These are phyloP conservation scores for Euura lappo DNA, from an alignment of 1,140 invertebrate genomes.

Conservation along the genomic window DNA sequence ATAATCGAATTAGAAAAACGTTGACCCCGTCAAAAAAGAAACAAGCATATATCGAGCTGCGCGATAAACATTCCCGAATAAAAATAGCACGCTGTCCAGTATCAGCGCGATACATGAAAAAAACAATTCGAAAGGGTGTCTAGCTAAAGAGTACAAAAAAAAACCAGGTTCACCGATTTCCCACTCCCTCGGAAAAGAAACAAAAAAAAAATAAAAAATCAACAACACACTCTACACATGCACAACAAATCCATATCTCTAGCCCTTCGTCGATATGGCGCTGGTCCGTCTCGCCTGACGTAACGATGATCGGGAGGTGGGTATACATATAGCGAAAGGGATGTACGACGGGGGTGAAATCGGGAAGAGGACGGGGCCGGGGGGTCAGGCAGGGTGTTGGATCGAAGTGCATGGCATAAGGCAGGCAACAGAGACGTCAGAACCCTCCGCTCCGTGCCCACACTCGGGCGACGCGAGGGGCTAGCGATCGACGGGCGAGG, in stretches of 20 bases:
- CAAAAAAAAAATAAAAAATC: too few species aligned
- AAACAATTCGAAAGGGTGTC: too few species aligned
- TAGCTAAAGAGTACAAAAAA: too few species aligned
- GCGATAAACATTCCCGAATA: too few species aligned
- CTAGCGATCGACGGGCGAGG: not conserved
- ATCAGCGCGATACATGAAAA: too few species aligned
- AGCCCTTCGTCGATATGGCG: constrained; percentile 12
- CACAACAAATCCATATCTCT: not conserved
- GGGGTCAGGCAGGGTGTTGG: constrained; percentile 19
- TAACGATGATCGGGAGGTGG: constrained; percentile 10
- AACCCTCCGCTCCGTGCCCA: not conserved
- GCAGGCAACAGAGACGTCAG: constrained; percentile 5
- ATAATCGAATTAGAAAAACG: too few species aligned
- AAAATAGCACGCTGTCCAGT: too few species aligned
- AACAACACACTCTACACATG: not conserved
- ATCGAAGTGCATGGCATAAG: constrained; percentile 6
- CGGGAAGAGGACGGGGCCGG: constrained; percentile 31
- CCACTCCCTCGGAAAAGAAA: too few species aligned
- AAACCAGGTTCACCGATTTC: too few species aligned
- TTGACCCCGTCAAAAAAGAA: too few species aligned
- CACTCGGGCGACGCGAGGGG: not conserved
- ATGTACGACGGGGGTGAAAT: constrained; percentile 14
- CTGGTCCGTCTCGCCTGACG: constrained; percentile 8
- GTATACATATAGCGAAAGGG: not conserved
- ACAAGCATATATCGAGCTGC: too few species aligned